A percentile compares a stretch with the other conserved stretches of the same genome.
phyloP scores from a whole-genome alignment of 2,797 vertebrate genomes.

The Sarcophilus harrisii region DNA sequence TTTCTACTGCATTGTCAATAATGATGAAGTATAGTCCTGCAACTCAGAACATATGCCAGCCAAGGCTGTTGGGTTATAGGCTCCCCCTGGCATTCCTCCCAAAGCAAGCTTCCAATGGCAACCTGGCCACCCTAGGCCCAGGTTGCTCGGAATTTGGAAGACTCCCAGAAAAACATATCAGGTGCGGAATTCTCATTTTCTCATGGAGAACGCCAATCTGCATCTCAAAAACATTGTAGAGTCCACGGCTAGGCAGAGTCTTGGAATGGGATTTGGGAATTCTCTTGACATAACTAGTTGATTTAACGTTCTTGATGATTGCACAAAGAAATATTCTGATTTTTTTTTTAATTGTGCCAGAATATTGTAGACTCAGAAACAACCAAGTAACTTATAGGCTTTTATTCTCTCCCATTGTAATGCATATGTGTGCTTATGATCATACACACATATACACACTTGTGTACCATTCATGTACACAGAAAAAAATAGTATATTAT shows the following conservation, averaged over 20 bases:
- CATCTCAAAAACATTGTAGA: neutral
- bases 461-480: neutral
- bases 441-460: neutral
- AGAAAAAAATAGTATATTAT: neutral
- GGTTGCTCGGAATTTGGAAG: neutral
- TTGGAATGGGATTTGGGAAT: slow-evolving; percentile 11
- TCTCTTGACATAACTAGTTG: neutral
- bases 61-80: neutral
- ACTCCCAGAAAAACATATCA: accelerated
- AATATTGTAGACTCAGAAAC: neutral
- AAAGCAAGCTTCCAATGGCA: neutral
- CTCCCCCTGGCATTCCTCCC: neutral
- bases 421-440: neutral
- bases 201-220: neutral
- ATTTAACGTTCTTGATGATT: neutral
- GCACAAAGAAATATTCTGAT: neutral
- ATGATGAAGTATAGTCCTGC: neutral
- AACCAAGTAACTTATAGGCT: neutral
- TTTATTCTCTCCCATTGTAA: neutral
- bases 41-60: neutral
- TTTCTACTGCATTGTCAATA: neutral
- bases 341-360: neutral
- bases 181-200: neutral
- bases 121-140: neutral
- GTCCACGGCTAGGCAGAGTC: neutral